Evolutionary conservation across 2,113 vertebrate species (phyloP), one percentile per base, ranked within the genome.

Genomic region (Piprites chloris): DNA sequence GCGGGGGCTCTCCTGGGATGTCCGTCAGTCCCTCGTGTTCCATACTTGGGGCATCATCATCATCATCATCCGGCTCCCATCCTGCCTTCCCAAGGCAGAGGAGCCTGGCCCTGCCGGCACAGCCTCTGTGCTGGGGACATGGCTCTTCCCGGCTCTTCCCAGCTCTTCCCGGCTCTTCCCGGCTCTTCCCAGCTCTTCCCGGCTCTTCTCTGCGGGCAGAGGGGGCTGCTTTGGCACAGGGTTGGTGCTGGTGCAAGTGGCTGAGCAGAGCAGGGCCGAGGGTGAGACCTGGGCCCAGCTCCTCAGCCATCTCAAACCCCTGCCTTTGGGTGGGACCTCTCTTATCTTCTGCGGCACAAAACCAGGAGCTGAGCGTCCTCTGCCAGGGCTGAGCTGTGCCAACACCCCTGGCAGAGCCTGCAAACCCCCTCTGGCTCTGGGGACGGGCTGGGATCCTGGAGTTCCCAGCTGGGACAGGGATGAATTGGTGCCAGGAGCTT

Each of bases 231-330:
- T 11, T 44, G 74, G 39, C 46, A 42, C 46, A 62, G 35, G 6
- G 4, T 5, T 13, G 37, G 27, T 27, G 5, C 32, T 21, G 52
- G n/a, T 3, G 2, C 30, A 3, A 32, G 55, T 0, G 55, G 21
- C 66, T 8, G 71, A 41, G 80, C 68, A 20, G 85, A 66, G 49
- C 24, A 32, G 19, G 66, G 78, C 28, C n/a, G 46, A 44, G 71
- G 58, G 67, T 20, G 71, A 53, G 46, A 52, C 9, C n/a, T 9
- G 21, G 35, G 44, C 3, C 2, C 3, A 56, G 13, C 85, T 85
- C 74, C 93, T 92, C 52, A 16, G 65, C 61, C 28, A 2, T 73
- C 80, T 90, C 26, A 90, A 68, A 12, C 20, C 58, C 23, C 12
- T 90, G 88, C 58, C 13, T 42, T 81, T 17, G 30, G 15, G 37